Conservation (phyloP, 1,140 invertebrate species). For the Bombus soroeensis region DNA sequence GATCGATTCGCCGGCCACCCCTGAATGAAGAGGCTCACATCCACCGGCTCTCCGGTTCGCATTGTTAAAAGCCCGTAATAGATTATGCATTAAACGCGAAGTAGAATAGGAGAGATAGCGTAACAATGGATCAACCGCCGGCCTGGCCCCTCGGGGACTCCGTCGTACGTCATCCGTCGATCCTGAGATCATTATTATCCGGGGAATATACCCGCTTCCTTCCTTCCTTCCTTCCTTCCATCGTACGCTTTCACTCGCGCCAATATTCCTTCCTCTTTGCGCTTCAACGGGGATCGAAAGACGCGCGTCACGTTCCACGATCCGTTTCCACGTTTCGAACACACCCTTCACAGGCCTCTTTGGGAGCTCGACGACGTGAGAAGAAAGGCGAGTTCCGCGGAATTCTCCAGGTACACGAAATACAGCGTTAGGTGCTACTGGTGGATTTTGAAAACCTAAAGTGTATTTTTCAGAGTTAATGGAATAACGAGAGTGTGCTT, state of each 20-base stretch:
- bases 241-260: not conserved
- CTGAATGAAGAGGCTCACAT: constrained; percentile 56
- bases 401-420: not conserved
- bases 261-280: not conserved
- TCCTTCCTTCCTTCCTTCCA: not conserved
- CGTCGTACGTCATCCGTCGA: constrained; percentile 76
- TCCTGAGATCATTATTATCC: constrained; percentile 68
- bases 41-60: constrained; percentile 61
- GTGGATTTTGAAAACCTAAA: no score
- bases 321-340: constrained; percentile 37
- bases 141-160: constrained; percentile 70
- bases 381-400: not conserved
- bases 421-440: no score
- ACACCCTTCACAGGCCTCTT: no score
- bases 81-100: constrained; percentile 81
- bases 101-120: constrained; percentile 75
- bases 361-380: not conserved
- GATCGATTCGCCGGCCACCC: constrained; percentile 74
- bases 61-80: constrained; percentile 82
- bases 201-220: constrained; percentile 30
- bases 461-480: no score
- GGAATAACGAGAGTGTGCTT: no score
- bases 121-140: constrained; percentile 78
- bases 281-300: constrained; percentile 38
- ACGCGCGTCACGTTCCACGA: constrained; percentile 46